These are phyloP conservation scores for Panthera uncia DNA, from an alignment of 2,113 vertebrate species.

Conservation along the genomic window DNA sequence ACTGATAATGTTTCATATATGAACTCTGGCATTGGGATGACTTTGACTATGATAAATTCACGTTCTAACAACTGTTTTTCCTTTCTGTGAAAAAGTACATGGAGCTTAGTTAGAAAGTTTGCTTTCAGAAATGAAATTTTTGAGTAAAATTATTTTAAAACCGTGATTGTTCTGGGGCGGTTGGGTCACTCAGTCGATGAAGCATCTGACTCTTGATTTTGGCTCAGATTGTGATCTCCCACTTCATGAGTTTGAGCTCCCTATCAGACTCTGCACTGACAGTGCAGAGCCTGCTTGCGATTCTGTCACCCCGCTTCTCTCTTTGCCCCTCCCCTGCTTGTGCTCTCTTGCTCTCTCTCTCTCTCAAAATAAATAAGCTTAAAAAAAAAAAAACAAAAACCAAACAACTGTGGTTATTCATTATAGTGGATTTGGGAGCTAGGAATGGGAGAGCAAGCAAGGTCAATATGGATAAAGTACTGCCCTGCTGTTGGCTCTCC, in stretches of 20 bases:
- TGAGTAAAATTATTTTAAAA: conserved; percentile 16
- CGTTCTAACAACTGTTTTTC: not conserved
- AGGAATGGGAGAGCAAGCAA: not conserved
- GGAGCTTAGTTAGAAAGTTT: not conserved
- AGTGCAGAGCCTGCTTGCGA: too few species aligned
- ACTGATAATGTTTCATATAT: not conserved
- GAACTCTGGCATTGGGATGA: not conserved
- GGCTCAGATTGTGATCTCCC: too few species aligned
- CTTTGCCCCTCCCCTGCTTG: too few species aligned
- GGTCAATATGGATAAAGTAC: not conserved
- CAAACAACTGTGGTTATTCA: not conserved
- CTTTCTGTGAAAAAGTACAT: not conserved
- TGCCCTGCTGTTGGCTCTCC: not conserved
- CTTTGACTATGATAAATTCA: not conserved
- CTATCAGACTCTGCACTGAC: too few species aligned
- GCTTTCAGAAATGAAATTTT: conserved; percentile 1
- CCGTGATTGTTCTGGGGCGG: not conserved
- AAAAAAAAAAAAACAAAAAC: not conserved
- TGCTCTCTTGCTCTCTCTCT: too few species aligned
- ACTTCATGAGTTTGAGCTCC: too few species aligned
- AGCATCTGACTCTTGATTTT: too few species aligned
- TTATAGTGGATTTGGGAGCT: not conserved
- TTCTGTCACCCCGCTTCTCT: too few species aligned
- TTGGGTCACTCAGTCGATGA: too few species aligned
- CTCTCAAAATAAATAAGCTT: too few species aligned